Base-by-base conservation (phyloP, 2,797 vertebrate species). In the Apogon talboti region DNA sequence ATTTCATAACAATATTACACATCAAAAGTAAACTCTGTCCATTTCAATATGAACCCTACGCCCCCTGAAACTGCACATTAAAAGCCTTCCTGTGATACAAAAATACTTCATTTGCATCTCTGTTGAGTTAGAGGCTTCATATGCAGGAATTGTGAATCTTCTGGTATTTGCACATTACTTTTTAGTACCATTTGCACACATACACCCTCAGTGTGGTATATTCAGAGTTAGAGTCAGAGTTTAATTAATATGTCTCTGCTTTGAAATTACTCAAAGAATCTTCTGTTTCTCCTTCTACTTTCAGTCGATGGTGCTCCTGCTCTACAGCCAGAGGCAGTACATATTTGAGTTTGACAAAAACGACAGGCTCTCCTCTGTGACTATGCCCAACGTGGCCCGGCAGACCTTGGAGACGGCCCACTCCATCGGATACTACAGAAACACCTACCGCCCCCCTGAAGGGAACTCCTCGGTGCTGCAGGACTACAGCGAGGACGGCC, bases 271-370 rank as follows among this genome's bases (percentile, higher is more conserved):
- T 53, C 2, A 37, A 47, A 19, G 3, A 51, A 28, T 28, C 6
- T 13, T 50, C 11, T 51, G 42, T 60, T 57, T 30, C 28, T 30
- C 28, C 4, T 2, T 5, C 28, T 42, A 6, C 60, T 68, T 67
- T 41, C 90, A 99, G 98, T 99, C 98, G 56, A 98, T 98, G 96
- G 97, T 99, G 33, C 90, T 99, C 52, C 95, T 99, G 7, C 97
- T 99, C 45, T 96, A 96, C 85, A 99, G 97, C 89, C 98, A 99
- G 88, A 92, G 97, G 66, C 98, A 99, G 76, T 99, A 99, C 69
- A 99, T 99, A 91, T 99, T 99, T 41, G 96, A 99, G 80, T 99
- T 99, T 42, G 98, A 99, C 90, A 98, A 97, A 91, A 99, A 98
- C 0, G 95, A 99, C 82, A 93, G 95, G 0, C 93, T 99, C 5